phyloP scores from a whole-genome alignment of 2,113 vertebrate genomes.

The Sapayoa aenigma region DNA sequence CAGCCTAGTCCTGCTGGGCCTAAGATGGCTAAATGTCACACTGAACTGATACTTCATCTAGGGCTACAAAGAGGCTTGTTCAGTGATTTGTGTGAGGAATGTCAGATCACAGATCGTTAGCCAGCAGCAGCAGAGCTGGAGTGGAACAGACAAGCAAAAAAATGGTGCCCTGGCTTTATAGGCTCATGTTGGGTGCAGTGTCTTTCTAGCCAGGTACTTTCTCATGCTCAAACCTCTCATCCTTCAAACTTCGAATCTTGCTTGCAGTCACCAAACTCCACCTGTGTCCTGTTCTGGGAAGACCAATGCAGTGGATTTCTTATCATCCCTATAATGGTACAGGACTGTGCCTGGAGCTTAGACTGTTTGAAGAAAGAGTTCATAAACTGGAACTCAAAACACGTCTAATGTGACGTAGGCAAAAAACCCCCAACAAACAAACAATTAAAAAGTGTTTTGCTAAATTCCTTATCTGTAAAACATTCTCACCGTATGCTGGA shows the following conservation, averaged over 20 bases:
- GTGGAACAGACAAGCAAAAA: neutral
- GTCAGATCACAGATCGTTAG: neutral
- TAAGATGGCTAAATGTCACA: neutral
- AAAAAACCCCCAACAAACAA: neutral
- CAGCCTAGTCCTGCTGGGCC: neutral
- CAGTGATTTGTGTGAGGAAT: neutral
- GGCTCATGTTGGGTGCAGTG: neutral
- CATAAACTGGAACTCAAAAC: neutral
- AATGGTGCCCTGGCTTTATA: neutral
- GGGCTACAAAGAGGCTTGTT: neutral
- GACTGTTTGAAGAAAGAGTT: neutral
- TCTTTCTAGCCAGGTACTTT: neutral
- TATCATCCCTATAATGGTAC: accelerated
- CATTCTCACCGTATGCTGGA: neutral
- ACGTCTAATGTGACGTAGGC: neutral
- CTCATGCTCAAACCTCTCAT: neutral
- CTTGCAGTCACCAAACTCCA: neutral
- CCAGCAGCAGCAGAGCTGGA: neutral
- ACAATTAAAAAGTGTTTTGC: neutral
- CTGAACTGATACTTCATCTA: neutral
- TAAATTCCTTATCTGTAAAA: neutral
- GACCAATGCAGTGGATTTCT: neutral
- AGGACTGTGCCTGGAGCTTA: neutral
- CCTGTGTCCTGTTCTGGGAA: neutral
- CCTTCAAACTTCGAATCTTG: neutral